Conservation (phyloP, 2,888 invertebrate genomes). For the Eupsilia transversa region DNA sequence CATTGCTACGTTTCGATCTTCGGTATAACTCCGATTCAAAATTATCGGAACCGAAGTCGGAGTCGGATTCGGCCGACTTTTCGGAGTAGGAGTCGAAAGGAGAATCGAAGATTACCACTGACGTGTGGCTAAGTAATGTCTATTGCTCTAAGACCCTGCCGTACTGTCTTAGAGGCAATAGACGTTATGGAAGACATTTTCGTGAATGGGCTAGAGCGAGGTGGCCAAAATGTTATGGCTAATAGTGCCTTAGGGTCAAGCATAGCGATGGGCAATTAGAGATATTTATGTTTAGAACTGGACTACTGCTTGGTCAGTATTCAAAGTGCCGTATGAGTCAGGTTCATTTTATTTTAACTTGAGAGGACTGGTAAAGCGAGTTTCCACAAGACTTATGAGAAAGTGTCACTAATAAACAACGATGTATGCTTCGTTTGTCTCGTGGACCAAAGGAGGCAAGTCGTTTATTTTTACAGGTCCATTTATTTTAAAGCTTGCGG, state of each 20-base stretch:
- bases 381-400: constrained; percentile 37
- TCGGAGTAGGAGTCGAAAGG: too few relatives aligned
- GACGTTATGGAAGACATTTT: background rate
- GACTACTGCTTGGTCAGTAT: background rate
- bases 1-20: too few relatives aligned
- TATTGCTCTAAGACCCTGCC: too few relatives aligned
- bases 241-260: background rate
- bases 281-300: background rate
- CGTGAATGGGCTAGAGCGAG: too few relatives aligned
- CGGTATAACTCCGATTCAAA: too few relatives aligned
- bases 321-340: background rate
- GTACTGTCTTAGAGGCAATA: background rate
- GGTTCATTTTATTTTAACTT: constrained; percentile 22
- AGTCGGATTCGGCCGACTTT: too few relatives aligned
- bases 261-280: background rate
- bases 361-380: background rate
- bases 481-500: constrained; percentile 35
- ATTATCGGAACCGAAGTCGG: too few relatives aligned
- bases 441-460: constrained; percentile 35
- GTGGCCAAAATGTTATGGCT: background rate
- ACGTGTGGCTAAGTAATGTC: too few relatives aligned
- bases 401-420: constrained; percentile 42
- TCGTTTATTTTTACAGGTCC: constrained; percentile 48
- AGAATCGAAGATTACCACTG: too few relatives aligned
- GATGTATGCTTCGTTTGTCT: constrained; percentile 39